Evolutionary conservation across 2,888 invertebrate genomes (phyloP).

Genomic region (Catocala nupta): DNA sequence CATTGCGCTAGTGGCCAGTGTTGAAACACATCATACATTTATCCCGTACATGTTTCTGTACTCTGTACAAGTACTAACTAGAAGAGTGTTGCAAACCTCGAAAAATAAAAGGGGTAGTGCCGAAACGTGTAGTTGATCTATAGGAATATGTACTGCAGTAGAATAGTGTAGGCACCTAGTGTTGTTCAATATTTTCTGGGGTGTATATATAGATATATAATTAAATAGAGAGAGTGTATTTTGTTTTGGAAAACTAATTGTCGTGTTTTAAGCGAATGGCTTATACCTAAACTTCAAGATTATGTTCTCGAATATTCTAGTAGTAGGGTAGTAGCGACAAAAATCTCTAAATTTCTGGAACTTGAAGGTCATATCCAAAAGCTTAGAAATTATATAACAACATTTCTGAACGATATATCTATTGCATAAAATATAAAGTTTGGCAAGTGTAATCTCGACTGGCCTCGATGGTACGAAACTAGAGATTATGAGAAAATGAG

Average conservation of each 20-base stretch:
- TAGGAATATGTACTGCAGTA: not conserved
- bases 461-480: slow-evolving; percentile 31
- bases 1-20: slow-evolving; percentile 6
- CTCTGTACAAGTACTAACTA: slow-evolving; percentile 13
- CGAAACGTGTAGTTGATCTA: slow-evolving; percentile 16
- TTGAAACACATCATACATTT: slow-evolving; percentile 4
- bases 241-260: no score
- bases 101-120: slow-evolving; percentile 21
- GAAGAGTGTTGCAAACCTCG: slow-evolving; percentile 16
- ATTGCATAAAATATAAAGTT: slow-evolving; percentile 26
- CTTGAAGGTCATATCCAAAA: no score
- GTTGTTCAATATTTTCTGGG: not conserved
- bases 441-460: slow-evolving; percentile 34
- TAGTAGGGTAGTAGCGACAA: no score
- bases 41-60: slow-evolving; percentile 14
- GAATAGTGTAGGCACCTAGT: not conserved
- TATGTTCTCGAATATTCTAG: no score
- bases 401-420: slow-evolving; percentile 13
- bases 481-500: slow-evolving; percentile 48
- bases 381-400: not conserved
- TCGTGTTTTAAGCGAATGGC: no score
- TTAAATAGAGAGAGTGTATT: no score
- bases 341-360: no score
- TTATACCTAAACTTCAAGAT: no score
- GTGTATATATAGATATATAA: no score